Base-by-base conservation (phyloP, 2,113 vertebrate species). In the Chaenocephalus aceratus region DNA sequence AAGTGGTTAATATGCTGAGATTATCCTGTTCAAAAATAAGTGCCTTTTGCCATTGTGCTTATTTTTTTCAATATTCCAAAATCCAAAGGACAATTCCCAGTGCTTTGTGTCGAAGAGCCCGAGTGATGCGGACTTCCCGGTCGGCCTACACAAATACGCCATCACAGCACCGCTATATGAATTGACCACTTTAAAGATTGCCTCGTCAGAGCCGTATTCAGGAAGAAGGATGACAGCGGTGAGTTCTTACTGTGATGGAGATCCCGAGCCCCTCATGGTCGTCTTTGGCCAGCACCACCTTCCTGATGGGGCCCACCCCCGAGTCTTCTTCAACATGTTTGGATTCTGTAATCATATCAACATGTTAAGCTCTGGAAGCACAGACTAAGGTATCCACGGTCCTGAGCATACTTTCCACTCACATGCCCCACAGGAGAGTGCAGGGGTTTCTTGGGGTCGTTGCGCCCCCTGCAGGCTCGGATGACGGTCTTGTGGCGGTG, bases 401-500 rank as follows among this genome's bases (percentile, higher is more conserved):
- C 34, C 7, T 0, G 1, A 0, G 2, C 16, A 23, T 10, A 23
- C 16, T 6, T 71, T 3, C 63, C 64, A 94, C 98, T 85, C 93
- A 99, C 98, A 3, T 99, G 98, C 62, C 97, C 98, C 26, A 96
- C 95, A 3, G 98, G 98, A 12, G 95, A 96, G 10, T 96, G 95
- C 75, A 99, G 92, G 0, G 97, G 96, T 72, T 97, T 96, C 85
- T 99, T 99, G 0, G 97, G 94, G 80, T 99, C 97, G 10, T 97
- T 99, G 3, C 98, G 96, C 44, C 98, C 98, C 82, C 98, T 92
- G 56, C 98, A 99, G 54, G 98, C 98, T 80, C 98, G 92, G 80
- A 99, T 99, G 16, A 99, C 98, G 0, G 98, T 99, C 95, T 99
- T 99, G 85, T 99, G 98, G 64, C 98, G 97, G 75, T 99, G 98